phyloP scores from a whole-genome alignment of 2,113 vertebrate genomes.

The Microtus oregoni region DNA sequence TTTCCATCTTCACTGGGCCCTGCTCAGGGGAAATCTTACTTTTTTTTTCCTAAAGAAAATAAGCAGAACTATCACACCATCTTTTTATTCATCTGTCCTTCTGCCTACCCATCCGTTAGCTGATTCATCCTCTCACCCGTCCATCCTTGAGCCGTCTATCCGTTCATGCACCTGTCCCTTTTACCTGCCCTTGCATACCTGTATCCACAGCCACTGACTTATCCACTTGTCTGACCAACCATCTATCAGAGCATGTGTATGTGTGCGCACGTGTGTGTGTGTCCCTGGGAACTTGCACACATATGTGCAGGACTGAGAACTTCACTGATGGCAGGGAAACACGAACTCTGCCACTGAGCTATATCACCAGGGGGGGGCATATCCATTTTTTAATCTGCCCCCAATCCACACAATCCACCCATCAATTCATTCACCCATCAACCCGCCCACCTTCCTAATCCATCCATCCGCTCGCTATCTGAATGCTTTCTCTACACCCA shows the following conservation, averaged over 20 bases:
- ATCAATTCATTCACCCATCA: background rate
- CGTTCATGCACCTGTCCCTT: no score
- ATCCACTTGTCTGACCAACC: background rate
- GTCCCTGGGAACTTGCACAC: background rate
- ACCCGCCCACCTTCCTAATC: background rate
- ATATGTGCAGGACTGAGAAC: background rate
- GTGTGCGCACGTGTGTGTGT: no score
- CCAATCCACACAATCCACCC: background rate
- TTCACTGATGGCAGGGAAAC: background rate
- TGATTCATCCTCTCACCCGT: fast-evolving
- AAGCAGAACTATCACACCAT: background rate
- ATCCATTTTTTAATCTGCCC: background rate
- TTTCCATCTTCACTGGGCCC: background rate
- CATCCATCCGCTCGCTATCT: background rate
- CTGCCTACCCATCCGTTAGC: no score
- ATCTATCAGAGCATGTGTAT: background rate
- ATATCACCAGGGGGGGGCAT: background rate
- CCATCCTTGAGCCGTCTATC: background rate
- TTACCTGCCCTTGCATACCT: no score
- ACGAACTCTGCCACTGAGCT: background rate
- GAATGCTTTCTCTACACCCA: background rate
- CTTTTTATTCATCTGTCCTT: background rate
- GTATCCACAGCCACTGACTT: no score
- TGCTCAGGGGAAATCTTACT: background rate
- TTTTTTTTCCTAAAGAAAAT: background rate